Evolutionary conservation across 2,113 vertebrate genomes (phyloP).

Genomic region (Pampusana beccarii): DNA sequence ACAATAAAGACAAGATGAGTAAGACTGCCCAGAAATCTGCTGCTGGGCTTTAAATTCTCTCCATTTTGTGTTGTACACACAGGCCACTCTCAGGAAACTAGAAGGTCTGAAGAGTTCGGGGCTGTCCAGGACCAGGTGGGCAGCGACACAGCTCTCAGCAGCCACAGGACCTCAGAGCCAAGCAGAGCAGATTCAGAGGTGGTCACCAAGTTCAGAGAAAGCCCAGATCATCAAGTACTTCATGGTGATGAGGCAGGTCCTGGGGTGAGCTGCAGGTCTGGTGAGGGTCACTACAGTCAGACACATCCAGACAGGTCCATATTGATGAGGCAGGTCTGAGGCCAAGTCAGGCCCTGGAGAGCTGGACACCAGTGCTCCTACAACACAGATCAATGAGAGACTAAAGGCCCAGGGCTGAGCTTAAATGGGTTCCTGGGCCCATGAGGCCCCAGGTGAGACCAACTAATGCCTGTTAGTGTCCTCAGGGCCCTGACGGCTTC

Average conservation of each 20-base stretch:
- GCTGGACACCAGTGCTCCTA: not conserved
- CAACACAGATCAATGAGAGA: fast-evolving
- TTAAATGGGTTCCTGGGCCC: not conserved
- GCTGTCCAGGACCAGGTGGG: not conserved
- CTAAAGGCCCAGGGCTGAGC: not conserved
- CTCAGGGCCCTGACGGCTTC: not conserved
- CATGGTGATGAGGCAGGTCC: not conserved
- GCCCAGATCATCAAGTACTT: not conserved
- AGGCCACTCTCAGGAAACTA: not conserved
- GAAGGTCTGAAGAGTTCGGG: not conserved
- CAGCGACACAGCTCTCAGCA: not conserved
- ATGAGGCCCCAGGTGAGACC: not conserved
- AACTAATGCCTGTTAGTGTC: not conserved
- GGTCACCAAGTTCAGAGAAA: not conserved
- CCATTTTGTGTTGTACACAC: not conserved
- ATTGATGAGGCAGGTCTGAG: not conserved
- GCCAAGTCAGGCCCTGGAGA: not conserved
- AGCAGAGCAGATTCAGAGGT: not conserved
- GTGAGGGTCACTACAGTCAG: not conserved
- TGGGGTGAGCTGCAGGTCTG: not conserved
- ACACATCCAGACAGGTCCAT: not conserved
- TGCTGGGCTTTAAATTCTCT: not conserved
- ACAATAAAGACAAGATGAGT: not conserved
- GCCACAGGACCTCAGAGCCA: not conserved
- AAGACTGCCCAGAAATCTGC: not conserved